phyloP scores from a whole-genome alignment of 2,113 vertebrate genomes.

The Amazona guildingii region DNA sequence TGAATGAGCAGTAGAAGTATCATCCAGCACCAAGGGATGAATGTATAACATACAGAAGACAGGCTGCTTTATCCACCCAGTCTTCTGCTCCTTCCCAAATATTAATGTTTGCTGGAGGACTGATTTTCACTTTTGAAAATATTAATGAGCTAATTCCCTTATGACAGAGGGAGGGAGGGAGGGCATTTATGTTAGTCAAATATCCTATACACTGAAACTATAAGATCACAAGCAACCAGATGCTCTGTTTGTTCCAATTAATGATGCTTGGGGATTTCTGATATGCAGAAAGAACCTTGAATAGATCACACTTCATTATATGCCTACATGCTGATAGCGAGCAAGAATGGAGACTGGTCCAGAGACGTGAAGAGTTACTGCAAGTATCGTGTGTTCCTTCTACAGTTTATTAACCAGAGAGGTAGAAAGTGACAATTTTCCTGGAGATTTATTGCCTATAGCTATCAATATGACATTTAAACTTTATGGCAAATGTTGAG shows the following conservation, averaged over 20 bases:
- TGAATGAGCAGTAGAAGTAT: not conserved
- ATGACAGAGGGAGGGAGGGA: not conserved
- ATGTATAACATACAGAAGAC: not conserved
- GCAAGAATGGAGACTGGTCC: not conserved
- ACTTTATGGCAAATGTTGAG: not conserved
- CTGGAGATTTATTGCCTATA: not conserved
- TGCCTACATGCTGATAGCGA: not conserved
- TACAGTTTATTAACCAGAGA: not conserved
- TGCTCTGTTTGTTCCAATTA: conserved; percentile 39
- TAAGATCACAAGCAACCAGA: conserved; percentile 33
- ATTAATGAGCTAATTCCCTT: conserved; percentile 7
- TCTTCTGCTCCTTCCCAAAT: conserved; percentile 6
- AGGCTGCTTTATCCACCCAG: not conserved
- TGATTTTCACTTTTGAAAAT: conserved; percentile 7
- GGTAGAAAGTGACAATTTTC: not conserved
- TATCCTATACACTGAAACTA: not conserved
- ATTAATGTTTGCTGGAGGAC: conserved; percentile 41
- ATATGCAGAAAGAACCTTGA: conserved; percentile 37
- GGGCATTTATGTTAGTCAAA: conserved; percentile 22
- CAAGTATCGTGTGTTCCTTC: not conserved
- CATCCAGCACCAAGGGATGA: not conserved
- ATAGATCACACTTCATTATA: conserved; percentile 10
- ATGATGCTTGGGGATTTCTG: conserved; percentile 34
- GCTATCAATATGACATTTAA: not conserved
- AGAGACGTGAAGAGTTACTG: not conserved